Base-by-base conservation (phyloP, 2,888 invertebrate genomes). In the Microplitis deprimator region DNA sequence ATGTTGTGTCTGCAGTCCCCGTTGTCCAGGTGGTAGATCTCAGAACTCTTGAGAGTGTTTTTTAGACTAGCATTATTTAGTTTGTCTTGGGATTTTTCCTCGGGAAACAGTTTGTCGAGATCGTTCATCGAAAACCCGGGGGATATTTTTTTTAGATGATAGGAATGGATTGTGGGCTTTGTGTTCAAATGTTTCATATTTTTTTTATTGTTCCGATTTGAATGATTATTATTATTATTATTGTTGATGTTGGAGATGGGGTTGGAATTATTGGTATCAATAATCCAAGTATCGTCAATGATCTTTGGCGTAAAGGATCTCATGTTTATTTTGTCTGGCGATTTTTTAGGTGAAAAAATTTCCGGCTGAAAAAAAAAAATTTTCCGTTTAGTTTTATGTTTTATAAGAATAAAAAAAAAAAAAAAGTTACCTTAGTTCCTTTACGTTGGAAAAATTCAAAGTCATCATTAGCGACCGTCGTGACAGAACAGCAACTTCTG, bases 381-480 rank as follows among this genome's bases (percentile, higher is more conserved):
- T 1, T 50, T 50, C 6, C 4, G 6, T 8, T 1, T 1, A 10
- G 3, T 41, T 4, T 8, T 41, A 65, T 17, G 10, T 7, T 61
- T 61, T 61, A 5, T n/a, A 61, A 20, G 13, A 50, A 13, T 5
- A 13, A 50, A 50, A 50, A 50, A 50, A 50, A 50, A 13, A 50
- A 50, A 5, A 8, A n/a, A n/a, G n/a, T 73, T 82, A 88, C 88
- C 87, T 88, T 87, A 70, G 85, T 85, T 76, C 84, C 87, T 78
- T 90, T 89, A 78, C 90, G 90, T 82, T 91, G 91, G 82, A 91
- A 93, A 85, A 92, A 93, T 82, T 93, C 93, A 84, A 93, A 93
- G 85, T 93, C 93, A 83, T 93, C 92, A 83, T 93, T 93, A 39
- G 93, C 93, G 79, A 92, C 92, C 0, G 93, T 93, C 1, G 93